Evolutionary conservation across 2,113 vertebrate genomes (phyloP), one percentile per base, ranked within the genome.

Genomic region (Climacteris rufus): DNA sequence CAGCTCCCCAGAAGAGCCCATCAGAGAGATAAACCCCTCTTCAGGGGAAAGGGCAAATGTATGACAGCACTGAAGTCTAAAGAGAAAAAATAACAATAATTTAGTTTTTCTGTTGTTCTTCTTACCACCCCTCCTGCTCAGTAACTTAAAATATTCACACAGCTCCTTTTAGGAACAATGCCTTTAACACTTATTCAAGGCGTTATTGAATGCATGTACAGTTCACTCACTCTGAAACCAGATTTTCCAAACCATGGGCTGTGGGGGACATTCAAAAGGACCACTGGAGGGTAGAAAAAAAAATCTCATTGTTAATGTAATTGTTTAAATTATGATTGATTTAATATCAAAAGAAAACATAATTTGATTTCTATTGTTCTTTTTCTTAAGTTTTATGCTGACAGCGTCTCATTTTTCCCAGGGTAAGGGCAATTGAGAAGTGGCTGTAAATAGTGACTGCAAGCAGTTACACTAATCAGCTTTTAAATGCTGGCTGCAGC

Each of bases 81-180:
- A 83, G 44, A 93, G 71, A 91, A 45, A 91, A 94, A 95, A 94
- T 93, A 91, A 84, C 54, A 91, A 87, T 93, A 72, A 89, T 94
- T 93, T 72, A 15, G 37, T 53, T 85, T 80, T 76, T 56, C 78
- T 69, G 31, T 92, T 89, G 91, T 89, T 94, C 78, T 85, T 83
- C 23, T 69, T 91, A 65, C 84, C 71, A 54, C 70, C 19, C 70
- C 50, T 91, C 50, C 79, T 76, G 77, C 45, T 93, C 70, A 76
- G 20, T 91, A 80, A 76, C 63, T 90, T 95, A 70, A 94, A 96
- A 94, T 90, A 95, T 77, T 93, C 90, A 90, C 85, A 65, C 17
- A 90, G 54, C 70, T 93, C 50, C 59, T 74, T 88, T 96, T 86
- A 83, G 92, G 19, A 94, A 63, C 85, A 94, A 86, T 77, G 59